Base-by-base conservation (phyloP, 2,888 invertebrate species). In the Polydrusus pterygomalis region DNA sequence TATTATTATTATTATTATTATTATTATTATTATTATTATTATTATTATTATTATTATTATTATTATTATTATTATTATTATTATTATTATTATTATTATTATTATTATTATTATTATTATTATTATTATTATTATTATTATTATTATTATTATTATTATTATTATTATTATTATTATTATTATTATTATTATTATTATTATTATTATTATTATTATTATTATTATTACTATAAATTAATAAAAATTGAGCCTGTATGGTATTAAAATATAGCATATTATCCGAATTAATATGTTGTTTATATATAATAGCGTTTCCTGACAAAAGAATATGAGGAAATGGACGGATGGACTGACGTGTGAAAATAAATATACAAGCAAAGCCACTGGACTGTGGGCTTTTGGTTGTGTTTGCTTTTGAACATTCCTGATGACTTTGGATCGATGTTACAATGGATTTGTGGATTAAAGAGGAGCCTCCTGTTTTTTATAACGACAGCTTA, bases 291-390 rank as follows among this genome's bases (percentile, higher is more conserved):
- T 73, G n/a, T 60, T 73, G 43, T 34, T 18, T 49, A 67, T 30
- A 73, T 67, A 73, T 34, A 73, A 34, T 17, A 30, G 65, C 30
- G 15, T 38, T 47, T 1, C 25, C 45, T 18, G 20, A 43, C 45
- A 17, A 65, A 64, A 20, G 60, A 51, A 70, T 62, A 70, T 45
- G 43, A n/a, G 72, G 45, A 54, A 64, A 72, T 72, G 58, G 72
- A 65, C 56, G 51, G 58, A 70, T 54, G 15, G 20, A 56, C 30
- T 43, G 67, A 60, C 73, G 73, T 73, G 73, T 73, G 67, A 73
- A 73, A 73, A 64, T 67, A 67, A 73, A 60, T 47, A 56, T 43
- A 56, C 40, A 54, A 71, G 56, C 72, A 73, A 60, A 51, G 54
- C n/a, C 58, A 49, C 45, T 40, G 64, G 45, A 56, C 30, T 56